Evolutionary conservation across 1,140 invertebrate genomes (phyloP), one percentile per base, ranked within the genome.

Genomic region (Whitmania pigra): DNA sequence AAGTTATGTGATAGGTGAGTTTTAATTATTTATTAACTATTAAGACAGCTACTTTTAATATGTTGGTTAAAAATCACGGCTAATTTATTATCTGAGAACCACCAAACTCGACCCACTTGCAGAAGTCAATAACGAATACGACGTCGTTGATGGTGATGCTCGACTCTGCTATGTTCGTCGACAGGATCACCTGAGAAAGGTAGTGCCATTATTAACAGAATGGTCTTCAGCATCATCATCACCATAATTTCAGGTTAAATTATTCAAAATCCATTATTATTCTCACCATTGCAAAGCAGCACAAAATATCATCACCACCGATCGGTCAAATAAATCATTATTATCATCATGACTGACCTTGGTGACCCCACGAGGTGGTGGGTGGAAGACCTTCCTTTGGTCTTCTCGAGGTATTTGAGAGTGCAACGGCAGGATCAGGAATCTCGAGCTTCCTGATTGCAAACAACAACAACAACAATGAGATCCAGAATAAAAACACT

Each of bases 81-180:
- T 6, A 36, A 36, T 67, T 67, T 22, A 67, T 22, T 36, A 67
- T 2, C 36, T n/a, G 25, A 68, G 6, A 7, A 69, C 22, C 7
- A n/a, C 20, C 0, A 29, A 67, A 31, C 29, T 0, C 2, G n/a
- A 79, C 81, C 78, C 76, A 82, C 80, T 81, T 83, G 80, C 82
- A 83, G 40, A 77, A 79, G 72, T 83, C 82, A 54, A 83, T 78
- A 5, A 83, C 82, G 75, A 78, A 83, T 18, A 82, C 79, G 53
- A 83, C 82, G 78, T 83, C 82, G 75, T 83, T 79, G 57, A 83
- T 83, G 13, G 82, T 83, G 20, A 85, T 80, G 76, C 82, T 83
- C 15, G 82, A 83, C 76, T 85, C 84, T 31, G 84, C 83, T 72
- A 85, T 84, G 76, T 85, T 85, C 20, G 84, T 85, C 4, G 83